Evolutionary conservation across 2,113 vertebrate genomes (phyloP), one percentile per base, ranked within the genome.

Genomic region (Australoheros scitulus): DNA sequence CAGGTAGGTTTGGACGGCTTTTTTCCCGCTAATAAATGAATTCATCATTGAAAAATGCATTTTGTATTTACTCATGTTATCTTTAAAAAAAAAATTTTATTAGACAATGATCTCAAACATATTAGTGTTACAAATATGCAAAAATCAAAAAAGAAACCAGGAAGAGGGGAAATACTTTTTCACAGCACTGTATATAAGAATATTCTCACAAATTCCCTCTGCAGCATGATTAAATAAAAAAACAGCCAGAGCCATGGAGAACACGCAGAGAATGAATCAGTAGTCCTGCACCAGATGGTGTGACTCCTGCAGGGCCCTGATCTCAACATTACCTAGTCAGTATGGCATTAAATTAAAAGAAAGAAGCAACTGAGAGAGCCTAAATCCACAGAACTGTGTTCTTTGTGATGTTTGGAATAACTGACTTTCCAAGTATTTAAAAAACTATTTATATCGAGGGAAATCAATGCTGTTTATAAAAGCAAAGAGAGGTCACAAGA

Each of bases 221-320:
- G 68, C 26, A n/a, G 11, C 68, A 72, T 72, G 26, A 10, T 38
- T 38, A 10, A 38, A 72, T 43, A 32, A 72, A 32, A 32, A 72
- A 55, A 55, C 11, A 55, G 18, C 47, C 68, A 55, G 17, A 72
- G 47, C 47, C 6, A 72, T 11, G 0, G 18, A 55, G 26, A 72
- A 55, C 47, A 72, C 32, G 11, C 18, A 32, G 68, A 3, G 47
- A 18, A 72, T 18, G 34, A 76, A 58, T 38, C 34, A 76, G n/a
- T 14, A 76, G 72, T 72, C 47, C 68, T 72, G 47, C 52, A 72
- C 2, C 68, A 72, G 68, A 72, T 72, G 47, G 47, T 72, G 68
- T 34, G 47, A 52, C 18, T 55, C 26, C 47, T 18, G 7, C 47
- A 55, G 47, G 26, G 68, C 82, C 55, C 74, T 72, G 47, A 55